These are phyloP conservation scores for Genyomyrus donnyi DNA, from an alignment of 2,113 vertebrate genomes.

Conservation along the genomic window DNA sequence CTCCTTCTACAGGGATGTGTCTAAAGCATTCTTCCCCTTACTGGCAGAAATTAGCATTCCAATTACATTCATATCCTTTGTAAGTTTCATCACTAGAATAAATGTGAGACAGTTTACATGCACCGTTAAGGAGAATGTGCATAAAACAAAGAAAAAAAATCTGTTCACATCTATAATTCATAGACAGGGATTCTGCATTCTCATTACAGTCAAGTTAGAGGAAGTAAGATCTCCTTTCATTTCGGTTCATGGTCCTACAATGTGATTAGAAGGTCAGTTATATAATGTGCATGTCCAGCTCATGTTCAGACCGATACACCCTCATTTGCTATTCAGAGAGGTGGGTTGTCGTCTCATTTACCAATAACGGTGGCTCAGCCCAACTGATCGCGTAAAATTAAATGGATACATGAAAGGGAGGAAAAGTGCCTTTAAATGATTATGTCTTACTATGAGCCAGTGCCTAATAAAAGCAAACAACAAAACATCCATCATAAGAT, in stretches of 20 bases:
- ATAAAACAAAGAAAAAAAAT: constrained; percentile 44
- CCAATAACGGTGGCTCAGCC: not conserved
- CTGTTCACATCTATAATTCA: constrained; percentile 47
- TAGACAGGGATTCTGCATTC: constrained; percentile 33
- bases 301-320: not conserved
- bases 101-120: constrained; percentile 57
- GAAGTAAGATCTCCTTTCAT: constrained; percentile 27
- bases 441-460: not conserved
- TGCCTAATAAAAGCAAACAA: constrained; percentile 1
- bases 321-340: not conserved
- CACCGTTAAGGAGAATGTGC: constrained; percentile 47
- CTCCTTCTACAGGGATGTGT: constrained; percentile 36
- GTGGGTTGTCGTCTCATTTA: not conserved
- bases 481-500: not conserved
- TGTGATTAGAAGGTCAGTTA: not conserved
- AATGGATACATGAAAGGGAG: not conserved
- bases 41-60: constrained; percentile 56
- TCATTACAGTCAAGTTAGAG: constrained; percentile 28
- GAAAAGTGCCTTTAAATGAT: not conserved
- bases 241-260: not conserved
- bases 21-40: constrained; percentile 40
- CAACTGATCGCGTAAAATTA: not conserved
- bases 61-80: constrained; percentile 58
- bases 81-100: constrained; percentile 50
- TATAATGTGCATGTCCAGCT: not conserved